A percentile compares a stretch with the other conserved stretches of the same genome.
phyloP scores from a whole-genome alignment of 2,888 invertebrate genomes.

The Leptura quadrifasciata region DNA sequence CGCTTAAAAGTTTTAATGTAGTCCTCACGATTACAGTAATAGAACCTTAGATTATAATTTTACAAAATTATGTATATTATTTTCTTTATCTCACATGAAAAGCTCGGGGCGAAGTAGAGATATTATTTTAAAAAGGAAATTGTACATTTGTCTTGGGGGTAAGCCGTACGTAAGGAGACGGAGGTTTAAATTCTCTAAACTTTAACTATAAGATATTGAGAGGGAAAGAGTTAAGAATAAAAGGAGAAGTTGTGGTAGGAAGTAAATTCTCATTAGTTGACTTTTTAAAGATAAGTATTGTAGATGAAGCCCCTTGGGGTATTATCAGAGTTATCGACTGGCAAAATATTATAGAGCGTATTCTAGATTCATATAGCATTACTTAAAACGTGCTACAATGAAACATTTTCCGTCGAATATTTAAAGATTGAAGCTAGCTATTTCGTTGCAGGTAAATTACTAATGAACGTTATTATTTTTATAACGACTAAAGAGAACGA shows the following conservation, averaged over 20 bases:
- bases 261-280: not conserved
- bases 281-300: not conserved
- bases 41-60: not conserved
- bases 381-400: no score
- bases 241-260: not conserved
- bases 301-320: no score
- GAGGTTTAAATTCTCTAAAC: not conserved
- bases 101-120: not conserved
- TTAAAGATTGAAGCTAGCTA: no score
- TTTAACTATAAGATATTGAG: not conserved
- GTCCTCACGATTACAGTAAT: slow-evolving; percentile 8
- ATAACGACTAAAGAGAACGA: no score
- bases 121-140: slow-evolving; percentile 7
- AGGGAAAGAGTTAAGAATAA: not conserved
- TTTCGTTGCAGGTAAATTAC: no score
- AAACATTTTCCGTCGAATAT: no score
- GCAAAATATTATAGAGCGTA: no score
- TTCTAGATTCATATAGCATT: no score
- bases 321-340: no score
- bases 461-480: no score
- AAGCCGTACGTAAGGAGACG: not conserved
- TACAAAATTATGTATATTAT: slow-evolving; percentile 20
- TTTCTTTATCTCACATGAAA: slow-evolving; percentile 16
- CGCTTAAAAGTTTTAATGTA: slow-evolving; percentile 43
- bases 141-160: not conserved